Conservation (phyloP, 2,797 vertebrate species). For the Chaetodon trifasciatus region DNA sequence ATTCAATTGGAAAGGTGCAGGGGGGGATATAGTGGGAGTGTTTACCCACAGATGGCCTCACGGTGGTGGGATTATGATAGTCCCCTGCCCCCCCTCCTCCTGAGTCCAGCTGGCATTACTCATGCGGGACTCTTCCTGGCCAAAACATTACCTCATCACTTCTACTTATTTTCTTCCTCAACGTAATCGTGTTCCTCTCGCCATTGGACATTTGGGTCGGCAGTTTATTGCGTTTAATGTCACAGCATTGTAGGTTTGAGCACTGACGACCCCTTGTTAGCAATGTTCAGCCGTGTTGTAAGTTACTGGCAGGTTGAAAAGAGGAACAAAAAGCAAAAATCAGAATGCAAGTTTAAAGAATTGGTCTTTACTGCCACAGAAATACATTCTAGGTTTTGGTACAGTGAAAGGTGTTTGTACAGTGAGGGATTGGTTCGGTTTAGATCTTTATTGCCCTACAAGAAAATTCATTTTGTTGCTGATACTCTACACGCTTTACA, state of each 20-base stretch:
- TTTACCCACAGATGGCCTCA: constrained; percentile 83
- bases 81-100: constrained; percentile 53
- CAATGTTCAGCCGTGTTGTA: background rate
- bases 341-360: background rate
- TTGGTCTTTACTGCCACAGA: background rate
- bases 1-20: constrained; percentile 41
- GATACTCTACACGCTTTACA: no score
- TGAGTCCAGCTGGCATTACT: constrained; percentile 70
- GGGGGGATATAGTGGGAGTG: constrained; percentile 37
- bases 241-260: background rate
- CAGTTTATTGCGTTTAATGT: background rate
- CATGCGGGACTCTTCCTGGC: constrained; percentile 41
- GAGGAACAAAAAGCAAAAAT: background rate
- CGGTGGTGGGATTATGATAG: constrained; percentile 69
- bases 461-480: no score
- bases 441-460: no score
- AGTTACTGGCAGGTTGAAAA: background rate
- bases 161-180: constrained; percentile 11
- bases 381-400: background rate
- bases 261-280: background rate
- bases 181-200: constrained; percentile 1
- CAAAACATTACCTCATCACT: constrained; percentile 76
- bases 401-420: background rate
- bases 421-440: background rate
- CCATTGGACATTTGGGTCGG: background rate